A percentile compares a stretch with the other conserved stretches of the same genome.
Conservation (phyloP, 2,113 vertebrate species). For the Psammodynastes pulverulentus region DNA sequence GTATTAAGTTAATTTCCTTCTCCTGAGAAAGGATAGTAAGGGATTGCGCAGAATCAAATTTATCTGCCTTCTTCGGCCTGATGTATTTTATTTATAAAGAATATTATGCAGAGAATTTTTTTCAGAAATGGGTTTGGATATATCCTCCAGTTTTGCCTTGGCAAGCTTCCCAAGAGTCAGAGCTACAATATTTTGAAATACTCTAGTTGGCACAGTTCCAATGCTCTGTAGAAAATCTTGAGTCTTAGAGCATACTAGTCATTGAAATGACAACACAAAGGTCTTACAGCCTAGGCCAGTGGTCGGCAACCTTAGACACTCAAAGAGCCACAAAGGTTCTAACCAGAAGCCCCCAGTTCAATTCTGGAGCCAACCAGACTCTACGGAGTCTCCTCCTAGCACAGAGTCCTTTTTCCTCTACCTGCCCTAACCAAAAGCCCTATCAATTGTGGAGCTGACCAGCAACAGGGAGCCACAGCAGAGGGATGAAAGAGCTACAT, state of each 20-base stretch:
- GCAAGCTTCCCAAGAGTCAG: neutral
- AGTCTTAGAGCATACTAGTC: neutral
- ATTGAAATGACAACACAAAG: neutral
- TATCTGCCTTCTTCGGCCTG: neutral
- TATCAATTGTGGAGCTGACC: too few relatives aligned
- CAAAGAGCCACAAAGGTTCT: too few relatives aligned
- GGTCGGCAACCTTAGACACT: too few relatives aligned
- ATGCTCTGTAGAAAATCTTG: neutral
- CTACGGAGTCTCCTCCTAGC: too few relatives aligned
- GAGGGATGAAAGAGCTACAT: too few relatives aligned
- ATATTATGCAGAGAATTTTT: neutral
- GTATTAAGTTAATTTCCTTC: neutral
- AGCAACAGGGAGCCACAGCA: too few relatives aligned
- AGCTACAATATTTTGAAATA: neutral
- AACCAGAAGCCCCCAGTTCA: too few relatives aligned
- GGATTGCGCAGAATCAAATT: neutral
- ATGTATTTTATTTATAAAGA: neutral
- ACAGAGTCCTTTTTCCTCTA: too few relatives aligned
- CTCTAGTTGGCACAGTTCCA: neutral
- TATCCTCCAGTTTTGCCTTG: neutral
- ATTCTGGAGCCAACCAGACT: too few relatives aligned
- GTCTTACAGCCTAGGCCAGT: neutral
- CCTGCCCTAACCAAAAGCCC: too few relatives aligned
- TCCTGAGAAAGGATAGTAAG: neutral
- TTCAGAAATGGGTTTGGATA: neutral